Conservation (phyloP, 2,113 vertebrate genomes). For the Petrocephalus zakoni region DNA sequence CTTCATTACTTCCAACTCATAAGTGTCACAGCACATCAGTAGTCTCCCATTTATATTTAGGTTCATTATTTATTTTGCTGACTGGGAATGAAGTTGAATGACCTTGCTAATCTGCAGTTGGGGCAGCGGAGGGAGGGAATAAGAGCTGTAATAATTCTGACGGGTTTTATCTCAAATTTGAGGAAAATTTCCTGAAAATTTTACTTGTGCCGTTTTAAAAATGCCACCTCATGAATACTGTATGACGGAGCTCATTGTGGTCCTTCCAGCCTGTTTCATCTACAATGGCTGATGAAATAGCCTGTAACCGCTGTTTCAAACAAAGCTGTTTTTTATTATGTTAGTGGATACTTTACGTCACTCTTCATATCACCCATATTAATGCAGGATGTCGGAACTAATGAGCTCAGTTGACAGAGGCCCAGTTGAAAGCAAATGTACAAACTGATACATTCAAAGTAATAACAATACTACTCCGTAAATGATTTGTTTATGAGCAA, state of each 20-base stretch:
- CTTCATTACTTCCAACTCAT: not conserved
- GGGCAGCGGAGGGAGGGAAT: not conserved
- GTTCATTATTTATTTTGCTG: not conserved
- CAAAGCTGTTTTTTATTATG: constrained; percentile 1
- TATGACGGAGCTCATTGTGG: constrained; percentile 8
- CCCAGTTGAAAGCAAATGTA: not conserved
- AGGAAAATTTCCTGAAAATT: not conserved
- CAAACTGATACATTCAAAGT: not conserved
- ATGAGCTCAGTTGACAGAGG: not conserved
- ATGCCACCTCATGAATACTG: constrained; percentile 5
- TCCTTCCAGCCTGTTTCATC: not conserved
- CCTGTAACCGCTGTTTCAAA: not conserved
- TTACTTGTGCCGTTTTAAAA: not conserved
- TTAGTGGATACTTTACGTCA: not conserved
- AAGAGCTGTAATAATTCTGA: not conserved
- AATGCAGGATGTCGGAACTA: not conserved
- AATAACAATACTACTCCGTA: not conserved
- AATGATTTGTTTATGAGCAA: not conserved
- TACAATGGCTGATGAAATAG: constrained; percentile 13
- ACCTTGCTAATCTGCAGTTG: not conserved
- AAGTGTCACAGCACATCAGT: not conserved
- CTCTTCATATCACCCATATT: constrained; percentile 1
- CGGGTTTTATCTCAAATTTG: not conserved
- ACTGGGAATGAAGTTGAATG: not conserved
- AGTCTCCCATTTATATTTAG: not conserved